phyloP scores from a whole-genome alignment of 2,113 vertebrate genomes.

The Gadus macrocephalus region DNA sequence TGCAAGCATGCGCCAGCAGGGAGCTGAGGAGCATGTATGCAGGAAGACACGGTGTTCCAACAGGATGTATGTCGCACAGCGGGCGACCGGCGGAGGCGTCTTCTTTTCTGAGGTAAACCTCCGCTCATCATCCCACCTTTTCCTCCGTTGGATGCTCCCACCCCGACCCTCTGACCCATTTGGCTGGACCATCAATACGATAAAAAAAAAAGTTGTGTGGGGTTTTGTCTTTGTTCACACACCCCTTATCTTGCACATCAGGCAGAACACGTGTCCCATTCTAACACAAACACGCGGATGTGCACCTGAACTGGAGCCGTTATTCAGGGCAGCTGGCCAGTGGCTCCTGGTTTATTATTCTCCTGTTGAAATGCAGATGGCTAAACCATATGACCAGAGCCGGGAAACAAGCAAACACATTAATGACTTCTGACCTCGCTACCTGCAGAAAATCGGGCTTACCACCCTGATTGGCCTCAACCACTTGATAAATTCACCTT shows the following conservation, averaged over 20 bases:
- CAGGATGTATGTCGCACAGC: neutral
- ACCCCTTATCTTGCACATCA: neutral
- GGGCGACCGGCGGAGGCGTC: neutral
- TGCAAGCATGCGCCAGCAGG: conserved; percentile 39
- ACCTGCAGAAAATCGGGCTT: neutral
- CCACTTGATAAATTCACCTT: neutral
- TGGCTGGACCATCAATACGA: neutral
- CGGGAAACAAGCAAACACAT: conserved; percentile 17
- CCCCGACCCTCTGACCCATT: neutral
- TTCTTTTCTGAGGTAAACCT: too few species aligned
- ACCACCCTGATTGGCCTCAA: neutral
- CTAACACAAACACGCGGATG: conserved; percentile 15
- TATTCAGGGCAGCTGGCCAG: conserved; percentile 5
- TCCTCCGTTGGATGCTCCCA: neutral
- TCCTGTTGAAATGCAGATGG: conserved; percentile 16
- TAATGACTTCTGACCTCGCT: neutral
- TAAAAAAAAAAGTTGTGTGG: neutral
- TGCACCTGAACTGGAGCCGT: conserved; percentile 4
- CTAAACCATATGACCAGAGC: neutral
- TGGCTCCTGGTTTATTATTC: conserved; percentile 13
- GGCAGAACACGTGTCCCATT: neutral
- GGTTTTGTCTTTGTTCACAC: conserved; percentile 18
- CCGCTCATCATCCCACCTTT: neutral
- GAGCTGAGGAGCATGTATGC: conserved; percentile 50
- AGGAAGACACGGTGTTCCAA: neutral